A percentile compares a stretch with the other conserved stretches of the same genome.
These are phyloP conservation scores for Sakesphorus luctuosus DNA, from an alignment of 2,113 vertebrate genomes.

Conservation along the genomic window DNA sequence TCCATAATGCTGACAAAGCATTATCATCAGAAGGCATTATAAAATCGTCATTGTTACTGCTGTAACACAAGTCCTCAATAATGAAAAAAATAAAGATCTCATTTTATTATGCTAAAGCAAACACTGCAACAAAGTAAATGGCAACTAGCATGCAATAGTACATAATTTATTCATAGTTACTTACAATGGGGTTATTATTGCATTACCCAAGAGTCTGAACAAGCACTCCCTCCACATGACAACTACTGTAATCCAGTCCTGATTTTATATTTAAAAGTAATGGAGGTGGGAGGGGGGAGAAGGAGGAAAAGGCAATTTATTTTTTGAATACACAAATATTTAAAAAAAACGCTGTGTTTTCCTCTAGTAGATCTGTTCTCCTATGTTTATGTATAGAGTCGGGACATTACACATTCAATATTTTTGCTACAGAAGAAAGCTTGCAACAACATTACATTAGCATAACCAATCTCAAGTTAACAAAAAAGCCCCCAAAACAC, in stretches of 20 bases:
- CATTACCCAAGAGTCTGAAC: background rate
- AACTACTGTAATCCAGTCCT: background rate
- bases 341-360: background rate
- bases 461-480: slow-evolving; percentile 12
- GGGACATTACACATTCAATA: background rate
- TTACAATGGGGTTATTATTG: background rate
- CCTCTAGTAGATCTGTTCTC: background rate
- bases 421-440: background rate
- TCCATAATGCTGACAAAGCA: background rate
- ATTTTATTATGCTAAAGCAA: slow-evolving; percentile 17
- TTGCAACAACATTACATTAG: background rate
- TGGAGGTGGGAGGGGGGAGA: background rate
- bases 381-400: background rate
- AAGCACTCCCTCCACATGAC: background rate
- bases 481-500: background rate
- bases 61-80: background rate
- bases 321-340: background rate
- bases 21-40: background rate
- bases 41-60: background rate
- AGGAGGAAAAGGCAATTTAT: background rate
- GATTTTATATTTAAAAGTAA: background rate
- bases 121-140: background rate
- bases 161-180: slow-evolving; percentile 5
- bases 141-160: background rate
- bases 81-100: slow-evolving; percentile 15